Evolutionary conservation across 2,888 invertebrate species (phyloP), one percentile per base, ranked within the genome.

Genomic region (Erynnis tages): DNA sequence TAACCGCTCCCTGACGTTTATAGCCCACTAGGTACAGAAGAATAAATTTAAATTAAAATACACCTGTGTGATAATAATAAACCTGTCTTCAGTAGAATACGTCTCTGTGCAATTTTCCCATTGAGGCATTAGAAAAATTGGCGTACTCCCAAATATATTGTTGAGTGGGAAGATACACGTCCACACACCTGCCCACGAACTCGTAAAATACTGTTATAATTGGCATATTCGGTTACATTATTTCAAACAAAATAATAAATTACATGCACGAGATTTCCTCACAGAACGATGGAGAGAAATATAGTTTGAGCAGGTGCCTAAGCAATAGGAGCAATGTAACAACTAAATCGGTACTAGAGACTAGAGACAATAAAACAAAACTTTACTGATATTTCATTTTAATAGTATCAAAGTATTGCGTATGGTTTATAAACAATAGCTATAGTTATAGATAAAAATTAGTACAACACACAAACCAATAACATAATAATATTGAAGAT

Each of bases 331-430:
- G n/a, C n/a, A n/a, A n/a, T n/a, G n/a, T n/a, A n/a, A n/a, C n/a
- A n/a, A n/a, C 11, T 29, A 13, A 2, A 13, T 5, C 6, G 6
- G 1, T 1, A 6, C 16, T 16, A 17, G 8, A 21, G 52, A 48
- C 54, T 53, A 56, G 4, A 8, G 34, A 57, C 58, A 59, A 54
- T 64, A 59, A 65, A 53, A 54, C n/a, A 27, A 38, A 59, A 46
- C 29, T 7, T 53, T 61, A 53, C 54, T 68, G 61, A 61, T 65
- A 74, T 60, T 61, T 69, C 56, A 64, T 68, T 78, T 79, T 77
- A 79, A 75, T 79, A 61, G 68, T 74, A 75, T 73, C 69, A 73
- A 76, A 74, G 62, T 64, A 65, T 68, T 69, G 70, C 66, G 57
- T 68, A 67, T 59, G 66, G 59, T 69, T 44, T 13, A 73, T 69